Evolutionary conservation across 1,140 invertebrate genomes (phyloP).

Genomic region (Drusus annulatus): DNA sequence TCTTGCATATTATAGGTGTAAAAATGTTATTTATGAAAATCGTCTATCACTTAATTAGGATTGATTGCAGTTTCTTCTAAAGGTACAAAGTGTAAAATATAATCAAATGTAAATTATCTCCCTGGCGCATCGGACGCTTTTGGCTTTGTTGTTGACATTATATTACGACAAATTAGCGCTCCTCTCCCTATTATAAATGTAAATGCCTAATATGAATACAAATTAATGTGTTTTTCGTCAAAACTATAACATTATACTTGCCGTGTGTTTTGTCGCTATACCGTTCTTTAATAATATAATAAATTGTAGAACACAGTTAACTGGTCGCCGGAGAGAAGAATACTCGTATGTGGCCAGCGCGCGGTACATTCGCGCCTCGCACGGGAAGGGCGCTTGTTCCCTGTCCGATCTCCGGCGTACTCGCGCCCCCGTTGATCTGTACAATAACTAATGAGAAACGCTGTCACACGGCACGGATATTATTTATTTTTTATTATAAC

Average conservation of each 20-base stretch:
- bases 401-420: neutral
- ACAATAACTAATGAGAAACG: too few species aligned
- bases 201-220: constrained; percentile 17
- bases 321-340: neutral
- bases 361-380: too few species aligned
- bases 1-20: constrained; percentile 43
- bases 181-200: constrained; percentile 20
- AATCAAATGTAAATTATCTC: constrained; percentile 43
- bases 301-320: constrained; percentile 2
- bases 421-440: neutral
- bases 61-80: constrained; percentile 58
- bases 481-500: too few species aligned
- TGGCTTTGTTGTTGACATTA: constrained; percentile 9
- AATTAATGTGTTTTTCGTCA: constrained; percentile 11
- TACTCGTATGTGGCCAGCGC: neutral
- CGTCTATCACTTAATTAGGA: constrained; percentile 49
- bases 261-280: constrained; percentile 46
- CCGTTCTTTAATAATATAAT: constrained; percentile 7
- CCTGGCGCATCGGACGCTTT: constrained; percentile 27
- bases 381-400: neutral
- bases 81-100: constrained; percentile 56
- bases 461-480: too few species aligned
- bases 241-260: constrained; percentile 31
- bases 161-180: constrained; percentile 3
- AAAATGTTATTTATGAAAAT: constrained; percentile 49